A percentile compares a stretch with the other conserved stretches of the same genome.
Conservation (phyloP, 1,140 invertebrate species). For the Drosophila ercepeae region DNA sequence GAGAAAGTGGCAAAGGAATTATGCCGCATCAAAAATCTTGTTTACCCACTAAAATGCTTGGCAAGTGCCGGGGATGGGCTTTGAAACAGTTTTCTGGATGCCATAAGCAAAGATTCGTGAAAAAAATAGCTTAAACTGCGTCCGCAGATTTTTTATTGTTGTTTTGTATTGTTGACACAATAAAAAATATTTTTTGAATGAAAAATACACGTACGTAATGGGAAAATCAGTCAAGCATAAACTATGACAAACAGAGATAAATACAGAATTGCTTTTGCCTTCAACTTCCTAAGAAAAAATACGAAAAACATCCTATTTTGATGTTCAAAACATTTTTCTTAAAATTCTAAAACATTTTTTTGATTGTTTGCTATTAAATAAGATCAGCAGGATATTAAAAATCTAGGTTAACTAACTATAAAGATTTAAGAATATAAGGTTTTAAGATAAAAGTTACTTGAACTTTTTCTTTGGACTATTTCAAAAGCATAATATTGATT, state of each 20-base stretch:
- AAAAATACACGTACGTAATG: slow-evolving; percentile 59
- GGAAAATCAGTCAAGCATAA: slow-evolving; percentile 76
- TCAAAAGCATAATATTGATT: slow-evolving; percentile 30
- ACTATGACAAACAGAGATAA: slow-evolving; percentile 75
- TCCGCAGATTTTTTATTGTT: slow-evolving; percentile 45
- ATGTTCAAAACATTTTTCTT: background rate
- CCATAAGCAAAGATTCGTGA: slow-evolving; percentile 35
- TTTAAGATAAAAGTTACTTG: no score
- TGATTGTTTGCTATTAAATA: background rate
- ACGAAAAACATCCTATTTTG: slow-evolving; percentile 6
- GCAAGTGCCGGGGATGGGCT: slow-evolving; percentile 1
- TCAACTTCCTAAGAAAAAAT: slow-evolving; percentile 18
- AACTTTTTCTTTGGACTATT: background rate
- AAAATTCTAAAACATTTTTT: background rate
- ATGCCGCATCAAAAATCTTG: slow-evolving; percentile 49
- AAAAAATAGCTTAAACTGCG: slow-evolving; percentile 41
- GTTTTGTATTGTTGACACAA: slow-evolving; percentile 57
- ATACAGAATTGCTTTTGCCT: slow-evolving; percentile 58
- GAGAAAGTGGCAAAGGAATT: slow-evolving; percentile 24
- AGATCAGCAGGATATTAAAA: background rate
- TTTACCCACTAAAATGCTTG: slow-evolving; percentile 57
- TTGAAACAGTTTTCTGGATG: slow-evolving; percentile 30
- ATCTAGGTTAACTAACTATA: no score
- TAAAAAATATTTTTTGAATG: slow-evolving; percentile 57
- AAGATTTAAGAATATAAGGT: background rate